Evolutionary conservation across 2,797 vertebrate genomes (phyloP).

Genomic region (Atherinosoma microstoma): DNA sequence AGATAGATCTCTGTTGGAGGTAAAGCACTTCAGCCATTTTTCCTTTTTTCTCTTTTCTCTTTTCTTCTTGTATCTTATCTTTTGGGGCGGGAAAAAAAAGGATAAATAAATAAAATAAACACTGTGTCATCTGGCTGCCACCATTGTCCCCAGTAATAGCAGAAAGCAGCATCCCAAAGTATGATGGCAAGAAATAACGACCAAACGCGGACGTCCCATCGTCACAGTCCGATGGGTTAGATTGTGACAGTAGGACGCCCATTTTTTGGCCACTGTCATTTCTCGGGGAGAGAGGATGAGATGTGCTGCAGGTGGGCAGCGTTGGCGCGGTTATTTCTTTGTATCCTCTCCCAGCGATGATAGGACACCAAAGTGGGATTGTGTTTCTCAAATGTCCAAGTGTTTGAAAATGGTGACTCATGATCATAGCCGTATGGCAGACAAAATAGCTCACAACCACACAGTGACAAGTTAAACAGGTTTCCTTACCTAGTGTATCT

Average conservation of each 20-base stretch:
- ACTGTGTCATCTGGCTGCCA: constrained; percentile 25
- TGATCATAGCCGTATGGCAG: constrained; percentile 64
- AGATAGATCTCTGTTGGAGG: constrained; percentile 70
- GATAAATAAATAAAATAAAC: constrained; percentile 33
- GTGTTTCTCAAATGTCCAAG: constrained; percentile 72
- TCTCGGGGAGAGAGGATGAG: constrained; percentile 63
- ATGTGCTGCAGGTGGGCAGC: constrained; percentile 65
- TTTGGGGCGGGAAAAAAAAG: not conserved
- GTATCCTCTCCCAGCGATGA: constrained; percentile 57
- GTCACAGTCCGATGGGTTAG: constrained; percentile 56
- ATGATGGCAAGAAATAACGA: constrained; percentile 59
- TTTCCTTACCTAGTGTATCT: constrained; percentile 20
- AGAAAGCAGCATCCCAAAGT: constrained; percentile 42
- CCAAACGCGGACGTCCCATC: constrained; percentile 65
- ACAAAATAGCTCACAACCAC: constrained; percentile 61
- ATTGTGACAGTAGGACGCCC: constrained; percentile 72
- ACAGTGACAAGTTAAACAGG: constrained; percentile 61
- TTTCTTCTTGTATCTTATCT: constrained; percentile 44
- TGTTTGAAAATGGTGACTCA: constrained; percentile 64
- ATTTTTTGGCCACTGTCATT: constrained; percentile 70
- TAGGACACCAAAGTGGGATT: constrained; percentile 62
- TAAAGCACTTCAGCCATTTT: constrained; percentile 67
- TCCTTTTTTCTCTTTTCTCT: constrained; percentile 31
- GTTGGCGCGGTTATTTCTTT: constrained; percentile 64
- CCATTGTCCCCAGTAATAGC: constrained; percentile 60